These are phyloP conservation scores for Aricia agestis DNA, from an alignment of 1,140 invertebrate genomes.

Conservation along the genomic window DNA sequence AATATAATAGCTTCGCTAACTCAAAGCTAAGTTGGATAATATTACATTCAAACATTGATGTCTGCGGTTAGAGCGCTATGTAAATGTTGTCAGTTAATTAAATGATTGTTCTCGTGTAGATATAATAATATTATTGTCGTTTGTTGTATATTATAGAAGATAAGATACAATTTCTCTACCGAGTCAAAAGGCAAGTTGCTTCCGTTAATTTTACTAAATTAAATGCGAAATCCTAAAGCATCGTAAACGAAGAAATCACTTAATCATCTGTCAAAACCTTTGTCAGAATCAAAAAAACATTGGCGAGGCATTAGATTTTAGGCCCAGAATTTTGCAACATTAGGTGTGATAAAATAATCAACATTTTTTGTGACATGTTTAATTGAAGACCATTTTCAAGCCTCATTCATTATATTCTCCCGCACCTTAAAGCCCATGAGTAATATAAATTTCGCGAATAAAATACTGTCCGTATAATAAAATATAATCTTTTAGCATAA, in stretches of 20 bases:
- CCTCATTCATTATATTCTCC: not conserved
- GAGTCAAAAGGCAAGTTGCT: no score
- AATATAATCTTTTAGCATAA: not conserved
- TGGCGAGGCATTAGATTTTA: no score
- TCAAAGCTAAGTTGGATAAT: not conserved
- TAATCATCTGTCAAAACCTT: no score
- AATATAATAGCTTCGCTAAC: slow-evolving; percentile 7
- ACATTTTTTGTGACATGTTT: not conserved
- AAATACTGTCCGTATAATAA: not conserved
- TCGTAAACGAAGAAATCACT: no score
- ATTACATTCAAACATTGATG: slow-evolving; percentile 13
- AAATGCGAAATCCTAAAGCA: no score
- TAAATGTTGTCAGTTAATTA: slow-evolving; percentile 8
- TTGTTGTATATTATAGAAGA: not conserved
- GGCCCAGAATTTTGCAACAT: no score
- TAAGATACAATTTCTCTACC: not conserved
- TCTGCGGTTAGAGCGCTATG: slow-evolving; percentile 5
- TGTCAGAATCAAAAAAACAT: no score
- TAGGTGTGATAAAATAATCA: not conserved
- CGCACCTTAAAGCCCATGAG: not conserved
- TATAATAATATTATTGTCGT: not conserved
- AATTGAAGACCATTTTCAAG: not conserved
- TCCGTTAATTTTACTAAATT: no score
- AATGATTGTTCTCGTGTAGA: not conserved
- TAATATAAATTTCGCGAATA: not conserved